Base-by-base conservation (phyloP, 2,797 vertebrate species). In the Xiphorhynchus erythropygius region DNA sequence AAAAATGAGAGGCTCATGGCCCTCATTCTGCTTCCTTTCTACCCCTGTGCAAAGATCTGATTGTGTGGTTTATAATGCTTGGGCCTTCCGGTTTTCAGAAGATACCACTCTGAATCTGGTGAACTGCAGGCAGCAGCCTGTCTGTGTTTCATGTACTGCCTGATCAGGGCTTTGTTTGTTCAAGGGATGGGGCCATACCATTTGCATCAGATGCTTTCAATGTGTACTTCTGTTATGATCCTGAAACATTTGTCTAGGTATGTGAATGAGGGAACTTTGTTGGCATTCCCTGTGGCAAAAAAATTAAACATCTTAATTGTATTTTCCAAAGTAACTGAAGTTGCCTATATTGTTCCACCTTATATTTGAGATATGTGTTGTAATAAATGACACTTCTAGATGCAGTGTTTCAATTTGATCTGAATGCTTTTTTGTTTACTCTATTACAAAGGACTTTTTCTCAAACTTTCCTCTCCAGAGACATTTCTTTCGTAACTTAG, bases 401-500 rank as follows among this genome's bases (percentile, higher is more conserved):
- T 49, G 47, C 10, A 13, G 7, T 80, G 44, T 55, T 86, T 92
- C 57, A 76, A 6, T 23, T 76, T 82, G 18, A 14, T 75, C 47
- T 89, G 69, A 79, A 55, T n/a, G 14, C 17, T 70, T 44, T 67
- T 65, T 32, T 19, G 55, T 37, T 89, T 32, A 32, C 12, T 32
- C 0, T 53, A 41, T 85, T 56, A 91, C 41, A 83, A 73, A 78
- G 7, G 13, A 42, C 10, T 70, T 83, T 64, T 56, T 78, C 59
- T 33, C 50, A 27, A 92, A 92, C 81, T 90, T 94, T 86, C 83
- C 55, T 86, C 82, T 71, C 25, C 93, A 99, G 99, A 98, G 97
- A 94, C 98, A 98, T 94, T 98, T 99, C 91, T 97, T 98, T 90
- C 93, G 95, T 63, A 99, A 99, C 91, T 92, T 99, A 64, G 99